Base-by-base conservation (phyloP, 64 coral and sea anemone genomes). In the Dendronephthya gigantea region DNA sequence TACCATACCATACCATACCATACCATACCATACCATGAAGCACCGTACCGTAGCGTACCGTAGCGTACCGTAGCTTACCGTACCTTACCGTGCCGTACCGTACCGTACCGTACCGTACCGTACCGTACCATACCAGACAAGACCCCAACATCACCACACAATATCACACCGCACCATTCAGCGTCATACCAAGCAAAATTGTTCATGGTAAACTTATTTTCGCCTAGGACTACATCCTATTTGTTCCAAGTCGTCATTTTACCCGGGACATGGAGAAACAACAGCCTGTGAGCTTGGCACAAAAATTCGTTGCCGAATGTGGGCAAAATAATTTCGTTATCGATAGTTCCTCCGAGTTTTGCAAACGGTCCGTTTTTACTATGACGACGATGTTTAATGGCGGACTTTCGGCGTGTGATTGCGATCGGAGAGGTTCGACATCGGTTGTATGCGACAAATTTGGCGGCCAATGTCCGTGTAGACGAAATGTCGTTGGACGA, bases 401-500 rank as follows among this genome's bases (percentile, higher is more conserved):
- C 10, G 95, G 90, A 36, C 87, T 87, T 16, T 34, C 87, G 74
- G 22, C 89, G 27, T 98, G 95, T 35, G 49, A 91, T 68, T 98
- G 95, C 85, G 88, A 93, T 68, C 40, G 48, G 50, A 39, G 56
- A 84, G 95, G 95, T 66, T 89, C 95, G 14, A 47, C 39, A 25
- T 87, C 69, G 58, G 82, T 49, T 3, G 72, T 82, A 30, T 98
- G 95, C 85, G 89, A 90, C 87, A 87, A 92, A 90, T 90, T 85
- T 62, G 92, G 95, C 13, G 95, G 95, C 32, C 95, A 98, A 39
- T 98, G 95, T 82, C 48, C 30, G 34, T 98, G 95, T 52, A 75
- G 49, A 50, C 74, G 39, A n/a, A 93, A 98, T 68, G 90, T 98
- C 50, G 89, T 98, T 88, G 95, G 95, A 86, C 92, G 92, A 68